Conservation (phyloP, 2,888 invertebrate genomes). For the Cryptophagus acutangulus region DNA sequence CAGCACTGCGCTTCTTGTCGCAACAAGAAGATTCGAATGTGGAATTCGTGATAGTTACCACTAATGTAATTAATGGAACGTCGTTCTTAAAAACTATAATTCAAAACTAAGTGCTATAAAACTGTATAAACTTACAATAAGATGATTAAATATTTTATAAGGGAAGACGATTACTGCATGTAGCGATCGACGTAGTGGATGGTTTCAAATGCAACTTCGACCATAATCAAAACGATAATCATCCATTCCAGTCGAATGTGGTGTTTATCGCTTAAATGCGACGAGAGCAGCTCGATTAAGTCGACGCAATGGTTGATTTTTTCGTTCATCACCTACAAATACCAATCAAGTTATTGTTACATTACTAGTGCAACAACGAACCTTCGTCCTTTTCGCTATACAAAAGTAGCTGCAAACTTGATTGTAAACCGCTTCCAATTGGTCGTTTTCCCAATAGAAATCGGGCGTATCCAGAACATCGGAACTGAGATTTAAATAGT, state of each 20-base stretch:
- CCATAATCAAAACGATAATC: slow-evolving; percentile 92
- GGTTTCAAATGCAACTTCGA: slow-evolving; percentile 85
- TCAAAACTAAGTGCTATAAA: slow-evolving; percentile 44
- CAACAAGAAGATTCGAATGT: slow-evolving; percentile 77
- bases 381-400: slow-evolving; percentile 77
- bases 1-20: slow-evolving; percentile 67
- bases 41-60: slow-evolving; percentile 86
- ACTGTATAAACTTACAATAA: neutral
- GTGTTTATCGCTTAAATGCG: slow-evolving; percentile 88
- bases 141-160: neutral
- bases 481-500: slow-evolving; percentile 87
- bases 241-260: slow-evolving; percentile 94
- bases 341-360: neutral
- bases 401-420: slow-evolving; percentile 79
- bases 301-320: slow-evolving; percentile 93
- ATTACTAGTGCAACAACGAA: slow-evolving; percentile 39
- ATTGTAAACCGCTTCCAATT: slow-evolving; percentile 78
- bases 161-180: slow-evolving; percentile 23
- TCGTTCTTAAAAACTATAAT: slow-evolving; percentile 75
- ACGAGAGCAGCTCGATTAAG: slow-evolving; percentile 80
- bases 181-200: slow-evolving; percentile 71
- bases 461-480: slow-evolving; percentile 93
- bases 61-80: slow-evolving; percentile 86
- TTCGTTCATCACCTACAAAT: slow-evolving; percentile 85
- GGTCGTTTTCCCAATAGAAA: slow-evolving; percentile 96